These are phyloP conservation scores for Xylota sylvarum DNA, from an alignment of 2,888 invertebrate genomes.

Conservation along the genomic window DNA sequence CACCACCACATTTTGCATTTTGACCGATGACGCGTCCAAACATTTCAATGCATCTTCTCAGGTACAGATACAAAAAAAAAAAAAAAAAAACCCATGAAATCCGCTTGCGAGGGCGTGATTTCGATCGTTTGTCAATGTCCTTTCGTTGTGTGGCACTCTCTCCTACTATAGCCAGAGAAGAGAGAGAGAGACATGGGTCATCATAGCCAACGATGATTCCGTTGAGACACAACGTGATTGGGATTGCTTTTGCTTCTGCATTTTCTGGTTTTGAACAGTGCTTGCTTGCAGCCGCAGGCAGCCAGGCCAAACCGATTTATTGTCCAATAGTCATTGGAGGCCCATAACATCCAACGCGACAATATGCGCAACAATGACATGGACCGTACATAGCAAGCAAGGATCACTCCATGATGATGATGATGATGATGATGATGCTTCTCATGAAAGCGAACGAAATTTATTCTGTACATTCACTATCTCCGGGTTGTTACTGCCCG, in stretches of 20 bases:
- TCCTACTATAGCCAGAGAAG: background rate
- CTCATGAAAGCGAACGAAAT: conserved; percentile 69
- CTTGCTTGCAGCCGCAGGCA: conserved; percentile 17
- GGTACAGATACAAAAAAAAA: background rate
- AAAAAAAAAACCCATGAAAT: conserved; percentile 31
- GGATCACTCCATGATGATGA: conserved; percentile 37
- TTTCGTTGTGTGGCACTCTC: conserved; percentile 1
- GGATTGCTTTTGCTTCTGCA: conserved; percentile 56
- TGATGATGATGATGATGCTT: conserved; percentile 52
- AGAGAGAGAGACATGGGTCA: conserved; percentile 53
- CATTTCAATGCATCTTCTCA: conserved; percentile 63
- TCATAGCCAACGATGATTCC: conserved; percentile 53
- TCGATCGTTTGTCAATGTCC: conserved; percentile 77
- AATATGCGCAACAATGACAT: conserved; percentile 69
- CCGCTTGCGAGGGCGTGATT: conserved; percentile 74
- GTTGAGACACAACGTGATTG: conserved; percentile 56
- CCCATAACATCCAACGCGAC: conserved; percentile 39
- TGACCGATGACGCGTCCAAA: conserved; percentile 76
- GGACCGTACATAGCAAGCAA: conserved; percentile 23
- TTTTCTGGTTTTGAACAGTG: conserved; percentile 9
- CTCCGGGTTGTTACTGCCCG: conserved; percentile 35
- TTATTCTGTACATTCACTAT: conserved; percentile 57
- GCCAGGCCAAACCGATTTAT: conserved; percentile 50
- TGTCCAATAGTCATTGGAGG: conserved; percentile 49
- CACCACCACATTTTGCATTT: conserved; percentile 49